Evolutionary conservation across 2,797 vertebrate genomes (phyloP).

Genomic region (Melanotaenia pygmaea): DNA sequence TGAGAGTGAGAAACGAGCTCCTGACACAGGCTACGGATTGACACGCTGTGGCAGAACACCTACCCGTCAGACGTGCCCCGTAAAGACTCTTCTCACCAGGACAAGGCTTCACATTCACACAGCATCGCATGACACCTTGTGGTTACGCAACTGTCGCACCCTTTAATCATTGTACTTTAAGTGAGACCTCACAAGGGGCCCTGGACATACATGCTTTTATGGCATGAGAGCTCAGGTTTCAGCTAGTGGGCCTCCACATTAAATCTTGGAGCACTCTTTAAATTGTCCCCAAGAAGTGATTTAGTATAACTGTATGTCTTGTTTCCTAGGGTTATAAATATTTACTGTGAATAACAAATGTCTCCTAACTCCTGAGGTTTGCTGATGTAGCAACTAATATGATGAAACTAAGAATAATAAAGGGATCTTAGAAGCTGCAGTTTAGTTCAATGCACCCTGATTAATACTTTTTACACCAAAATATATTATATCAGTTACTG

Average conservation of each 20-base stretch:
- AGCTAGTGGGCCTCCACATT: conserved; percentile 24
- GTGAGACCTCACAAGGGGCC: conserved; percentile 54
- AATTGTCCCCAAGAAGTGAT: conserved; percentile 24
- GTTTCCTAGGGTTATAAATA: conserved; percentile 13
- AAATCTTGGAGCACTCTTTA: conserved; percentile 16
- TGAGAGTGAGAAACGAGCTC: conserved; percentile 38
- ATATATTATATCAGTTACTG: conserved; percentile 29
- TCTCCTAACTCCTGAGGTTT: conserved; percentile 10
- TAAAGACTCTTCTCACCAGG: conserved; percentile 39
- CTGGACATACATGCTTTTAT: conserved; percentile 23
- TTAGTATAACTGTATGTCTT: conserved; percentile 16
- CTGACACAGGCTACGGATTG: conserved; percentile 45
- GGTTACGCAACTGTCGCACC: conserved; percentile 63
- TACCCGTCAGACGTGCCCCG: conserved; percentile 50
- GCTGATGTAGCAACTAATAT: neutral
- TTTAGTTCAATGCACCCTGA: neutral
- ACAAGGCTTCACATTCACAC: conserved; percentile 72
- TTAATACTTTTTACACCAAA: neutral
- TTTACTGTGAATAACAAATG: conserved; percentile 14
- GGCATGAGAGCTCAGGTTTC: conserved; percentile 27
- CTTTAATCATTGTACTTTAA: conserved; percentile 61
- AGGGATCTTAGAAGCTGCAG: conserved; percentile 9
- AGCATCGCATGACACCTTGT: conserved; percentile 60
- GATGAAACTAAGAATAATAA: neutral
- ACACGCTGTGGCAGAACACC: conserved; percentile 53